These are phyloP conservation scores for Tokudaia tokunoshimensis DNA, from an alignment of 2,797 vertebrate genomes.

Conservation along the genomic window DNA sequence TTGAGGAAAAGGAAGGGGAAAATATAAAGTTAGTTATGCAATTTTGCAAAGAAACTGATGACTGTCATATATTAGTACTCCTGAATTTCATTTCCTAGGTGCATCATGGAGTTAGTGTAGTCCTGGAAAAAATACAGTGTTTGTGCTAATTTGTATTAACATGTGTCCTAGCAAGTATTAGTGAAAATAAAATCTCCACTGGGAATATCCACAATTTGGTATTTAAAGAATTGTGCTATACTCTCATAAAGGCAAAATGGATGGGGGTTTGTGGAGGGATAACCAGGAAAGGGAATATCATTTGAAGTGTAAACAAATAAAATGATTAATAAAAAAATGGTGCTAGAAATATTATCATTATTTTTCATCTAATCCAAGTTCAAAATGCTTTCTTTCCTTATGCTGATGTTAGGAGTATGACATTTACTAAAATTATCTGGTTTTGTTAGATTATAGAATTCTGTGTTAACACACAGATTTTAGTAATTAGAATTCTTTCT, in stretches of 20 bases:
- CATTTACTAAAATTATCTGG: neutral
- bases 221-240: neutral
- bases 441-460: neutral
- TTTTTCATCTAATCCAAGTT: neutral
- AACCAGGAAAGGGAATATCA: too few species aligned
- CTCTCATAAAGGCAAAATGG: neutral
- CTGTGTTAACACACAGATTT: neutral
- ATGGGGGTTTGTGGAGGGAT: too few species aligned
- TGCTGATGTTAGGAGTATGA: neutral
- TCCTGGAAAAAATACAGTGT: too few species aligned
- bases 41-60: neutral
- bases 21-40: neutral
- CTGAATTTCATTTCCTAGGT: neutral
- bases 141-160: neutral
- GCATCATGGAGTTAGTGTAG: neutral
- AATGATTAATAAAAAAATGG: neutral
- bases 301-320: too few species aligned
- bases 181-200: neutral
- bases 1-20: neutral
- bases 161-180: neutral
- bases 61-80: rapidly evolving
- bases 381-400: neutral
- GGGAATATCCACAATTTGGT: neutral
- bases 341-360: neutral
- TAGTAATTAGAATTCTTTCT: neutral